phyloP scores from a whole-genome alignment of 1,140 invertebrate species.

The Protaetia brevitarsis region DNA sequence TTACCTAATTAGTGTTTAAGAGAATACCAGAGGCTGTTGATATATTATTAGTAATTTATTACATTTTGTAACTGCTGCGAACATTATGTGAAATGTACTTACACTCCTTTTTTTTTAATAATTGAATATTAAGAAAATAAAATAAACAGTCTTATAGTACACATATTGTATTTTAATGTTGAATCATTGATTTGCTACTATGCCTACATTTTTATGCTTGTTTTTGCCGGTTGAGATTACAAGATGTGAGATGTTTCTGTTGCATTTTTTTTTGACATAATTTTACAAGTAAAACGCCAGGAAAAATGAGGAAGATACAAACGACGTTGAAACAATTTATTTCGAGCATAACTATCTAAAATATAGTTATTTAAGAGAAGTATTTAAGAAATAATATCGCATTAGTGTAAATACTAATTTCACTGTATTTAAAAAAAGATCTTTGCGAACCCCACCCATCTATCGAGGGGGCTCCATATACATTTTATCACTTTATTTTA shows the following conservation, averaged over 20 bases:
- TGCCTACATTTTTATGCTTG: neutral
- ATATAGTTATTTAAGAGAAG: neutral
- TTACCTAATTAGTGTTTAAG: conserved; percentile 38
- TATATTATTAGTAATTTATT: conserved; percentile 46
- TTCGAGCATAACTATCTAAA: neutral
- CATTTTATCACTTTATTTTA: too few relatives aligned
- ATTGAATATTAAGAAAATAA: neutral
- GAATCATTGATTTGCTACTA: neutral
- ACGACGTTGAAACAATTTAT: neutral
- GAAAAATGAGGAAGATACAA: neutral
- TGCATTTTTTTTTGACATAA: neutral
- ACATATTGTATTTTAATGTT: conserved; percentile 16
- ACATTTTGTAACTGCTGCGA: conserved; percentile 40
- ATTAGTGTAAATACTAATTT: conserved; percentile 20
- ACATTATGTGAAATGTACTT: conserved; percentile 43
- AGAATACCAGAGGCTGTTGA: conserved; percentile 44
- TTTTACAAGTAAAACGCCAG: neutral
- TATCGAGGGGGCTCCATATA: too few relatives aligned
- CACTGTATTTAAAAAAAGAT: neutral
- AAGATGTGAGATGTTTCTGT: neutral
- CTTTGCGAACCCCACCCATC: neutral
- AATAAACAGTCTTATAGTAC: conserved; percentile 12
- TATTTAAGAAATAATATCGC: neutral
- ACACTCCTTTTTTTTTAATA: conserved; percentile 32
- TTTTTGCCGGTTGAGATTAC: neutral